Percentiles rank a stretch among this genome's conserved stretches.
These are phyloP conservation scores for Cichladusa arquata DNA, from an alignment of 2,113 vertebrate species.

Conservation along the genomic window DNA sequence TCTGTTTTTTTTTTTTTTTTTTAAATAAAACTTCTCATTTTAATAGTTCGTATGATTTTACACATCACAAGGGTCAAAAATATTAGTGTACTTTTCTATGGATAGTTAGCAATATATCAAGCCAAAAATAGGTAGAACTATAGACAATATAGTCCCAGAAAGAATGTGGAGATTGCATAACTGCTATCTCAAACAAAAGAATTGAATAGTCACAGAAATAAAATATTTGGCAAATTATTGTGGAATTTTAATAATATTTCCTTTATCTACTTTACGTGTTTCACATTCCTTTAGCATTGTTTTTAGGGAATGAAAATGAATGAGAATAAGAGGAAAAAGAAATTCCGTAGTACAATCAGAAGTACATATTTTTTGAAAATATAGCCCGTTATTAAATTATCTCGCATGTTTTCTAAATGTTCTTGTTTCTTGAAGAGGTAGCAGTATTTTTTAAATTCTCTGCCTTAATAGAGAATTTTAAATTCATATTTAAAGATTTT, in stretches of 20 bases:
- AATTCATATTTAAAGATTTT: not conserved
- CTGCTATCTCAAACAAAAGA: not conserved
- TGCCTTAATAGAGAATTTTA: not conserved
- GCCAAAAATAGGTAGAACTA: not conserved
- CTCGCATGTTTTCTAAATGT: not conserved
- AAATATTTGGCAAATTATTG: not conserved
- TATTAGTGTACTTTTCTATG: not conserved
- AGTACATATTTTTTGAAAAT: not conserved
- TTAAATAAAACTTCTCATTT: not conserved
- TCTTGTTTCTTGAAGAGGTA: not conserved
- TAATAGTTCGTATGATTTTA: not conserved
- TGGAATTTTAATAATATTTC: not conserved
- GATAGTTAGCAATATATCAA: not conserved
- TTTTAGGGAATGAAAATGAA: not conserved
- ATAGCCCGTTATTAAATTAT: not conserved
- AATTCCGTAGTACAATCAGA: not conserved
- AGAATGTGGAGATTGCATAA: not conserved
- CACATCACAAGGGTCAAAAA: not conserved
- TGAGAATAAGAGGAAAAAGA: not conserved
- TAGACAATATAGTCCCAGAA: not conserved
- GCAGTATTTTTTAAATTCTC: not conserved
- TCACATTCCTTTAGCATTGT: not conserved
- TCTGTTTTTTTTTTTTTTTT: not conserved
- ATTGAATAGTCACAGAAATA: not conserved
- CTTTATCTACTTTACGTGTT: not conserved